Conservation (phyloP, 2,888 invertebrate genomes). For the Arctia plantaginis region DNA sequence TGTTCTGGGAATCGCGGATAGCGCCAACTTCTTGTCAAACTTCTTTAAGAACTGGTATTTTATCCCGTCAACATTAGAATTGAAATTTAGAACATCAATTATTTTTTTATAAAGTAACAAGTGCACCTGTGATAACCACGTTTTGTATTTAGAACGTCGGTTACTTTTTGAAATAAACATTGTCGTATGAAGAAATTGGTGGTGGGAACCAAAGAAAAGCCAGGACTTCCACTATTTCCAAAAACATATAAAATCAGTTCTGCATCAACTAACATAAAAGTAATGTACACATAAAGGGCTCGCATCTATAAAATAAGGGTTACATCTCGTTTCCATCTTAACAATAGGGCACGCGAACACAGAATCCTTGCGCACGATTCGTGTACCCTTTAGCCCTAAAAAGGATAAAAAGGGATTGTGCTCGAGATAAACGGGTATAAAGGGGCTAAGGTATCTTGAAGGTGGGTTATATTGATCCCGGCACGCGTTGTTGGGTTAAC, state of each 20-base stretch:
- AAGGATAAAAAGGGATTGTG: conserved; percentile 77
- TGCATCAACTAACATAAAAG: conserved; percentile 40
- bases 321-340: conserved; percentile 69
- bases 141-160: conserved; percentile 8
- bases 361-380: conserved; percentile 83
- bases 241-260: background rate
- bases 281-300: conserved; percentile 57
- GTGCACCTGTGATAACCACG: background rate
- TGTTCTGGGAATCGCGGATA: conserved; percentile 66
- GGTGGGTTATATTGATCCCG: conserved; percentile 77
- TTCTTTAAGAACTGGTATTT: conserved; percentile 42
- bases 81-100: conserved; percentile 20
- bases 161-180: background rate
- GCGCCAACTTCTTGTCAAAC: conserved; percentile 60
- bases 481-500: conserved; percentile 82
- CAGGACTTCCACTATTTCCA: background rate
- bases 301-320: conserved; percentile 64
- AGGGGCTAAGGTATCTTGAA: conserved; percentile 64
- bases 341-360: conserved; percentile 81
- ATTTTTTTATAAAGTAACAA: conserved; percentile 18
- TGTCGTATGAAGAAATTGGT: background rate
- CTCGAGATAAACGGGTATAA: conserved; percentile 73
- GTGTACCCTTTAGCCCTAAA: conserved; percentile 76
- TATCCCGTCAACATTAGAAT: conserved; percentile 20
- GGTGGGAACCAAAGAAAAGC: background rate